Evolutionary conservation across 2,888 invertebrate species (phyloP).

Genomic region (Pediacus dermestoides): DNA sequence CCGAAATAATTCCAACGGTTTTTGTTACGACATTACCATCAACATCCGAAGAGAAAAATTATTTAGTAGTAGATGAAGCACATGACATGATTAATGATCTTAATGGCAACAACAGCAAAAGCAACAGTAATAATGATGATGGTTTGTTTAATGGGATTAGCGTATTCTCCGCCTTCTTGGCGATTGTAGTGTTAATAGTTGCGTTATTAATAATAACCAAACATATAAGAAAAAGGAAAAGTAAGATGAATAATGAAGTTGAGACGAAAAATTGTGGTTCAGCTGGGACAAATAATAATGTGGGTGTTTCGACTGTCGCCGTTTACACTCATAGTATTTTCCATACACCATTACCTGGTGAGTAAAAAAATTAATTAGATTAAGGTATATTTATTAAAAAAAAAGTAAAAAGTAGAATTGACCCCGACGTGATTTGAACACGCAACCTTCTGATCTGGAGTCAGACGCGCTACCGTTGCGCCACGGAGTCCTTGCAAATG

Average conservation of each 20-base stretch:
- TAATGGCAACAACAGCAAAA: background rate
- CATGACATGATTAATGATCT: slow-evolving; percentile 3
- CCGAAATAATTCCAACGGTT: too few relatives aligned
- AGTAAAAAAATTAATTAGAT: too few relatives aligned
- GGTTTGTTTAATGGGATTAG: background rate
- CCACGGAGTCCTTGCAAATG: slow-evolving; percentile 76
- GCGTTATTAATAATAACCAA: background rate
- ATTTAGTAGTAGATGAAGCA: slow-evolving; percentile 1
- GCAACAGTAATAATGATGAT: too few relatives aligned
- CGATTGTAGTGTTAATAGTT: slow-evolving; percentile 27
- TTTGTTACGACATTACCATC: too few relatives aligned
- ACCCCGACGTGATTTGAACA: slow-evolving; percentile 97
- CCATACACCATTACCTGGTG: slow-evolving; percentile 58
- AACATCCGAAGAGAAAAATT: too few relatives aligned
- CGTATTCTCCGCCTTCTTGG: background rate
- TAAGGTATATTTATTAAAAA: too few relatives aligned
- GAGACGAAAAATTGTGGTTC: slow-evolving; percentile 45
- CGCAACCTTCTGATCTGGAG: slow-evolving; percentile 98
- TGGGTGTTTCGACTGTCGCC: slow-evolving; percentile 49
- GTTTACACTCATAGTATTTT: slow-evolving; percentile 56
- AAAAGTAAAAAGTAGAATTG: slow-evolving; percentile 46
- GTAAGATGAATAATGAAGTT: background rate
- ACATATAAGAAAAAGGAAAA: too few relatives aligned
- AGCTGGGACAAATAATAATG: slow-evolving; percentile 11
- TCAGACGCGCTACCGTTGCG: slow-evolving; percentile 98